These are phyloP conservation scores for Pammene aurita DNA, from an alignment of 2,888 invertebrate species.

Conservation along the genomic window DNA sequence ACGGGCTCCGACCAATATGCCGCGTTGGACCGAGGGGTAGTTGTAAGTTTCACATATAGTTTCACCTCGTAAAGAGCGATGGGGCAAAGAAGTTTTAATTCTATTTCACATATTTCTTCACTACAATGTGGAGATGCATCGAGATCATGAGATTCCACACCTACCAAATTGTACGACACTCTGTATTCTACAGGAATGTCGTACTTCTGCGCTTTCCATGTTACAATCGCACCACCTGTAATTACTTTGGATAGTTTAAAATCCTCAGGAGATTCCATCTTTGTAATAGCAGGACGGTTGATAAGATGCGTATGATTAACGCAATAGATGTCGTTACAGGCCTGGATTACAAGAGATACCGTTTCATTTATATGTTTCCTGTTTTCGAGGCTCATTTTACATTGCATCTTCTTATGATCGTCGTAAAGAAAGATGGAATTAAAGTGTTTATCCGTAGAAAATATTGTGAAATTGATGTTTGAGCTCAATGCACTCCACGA, in stretches of 20 bases:
- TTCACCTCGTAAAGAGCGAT: neutral
- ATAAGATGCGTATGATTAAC: neutral
- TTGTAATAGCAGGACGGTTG: neutral
- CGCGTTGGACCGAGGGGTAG: neutral
- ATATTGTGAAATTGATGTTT: neutral
- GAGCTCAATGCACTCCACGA: neutral
- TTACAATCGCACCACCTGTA: neutral
- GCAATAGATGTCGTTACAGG: neutral
- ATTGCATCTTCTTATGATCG: neutral
- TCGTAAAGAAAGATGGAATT: neutral
- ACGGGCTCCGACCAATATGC: neutral
- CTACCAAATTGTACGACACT: neutral
- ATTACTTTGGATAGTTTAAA: neutral
- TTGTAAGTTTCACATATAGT: neutral
- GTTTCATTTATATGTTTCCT: neutral
- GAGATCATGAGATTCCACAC: neutral
- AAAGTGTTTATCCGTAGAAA: neutral
- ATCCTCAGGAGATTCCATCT: neutral
- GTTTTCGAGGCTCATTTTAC: neutral
- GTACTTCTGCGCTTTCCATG: neutral
- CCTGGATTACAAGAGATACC: neutral
- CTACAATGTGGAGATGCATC: neutral
- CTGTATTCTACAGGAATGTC: neutral
- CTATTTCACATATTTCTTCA: neutral
- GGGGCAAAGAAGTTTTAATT: neutral